phyloP scores from a whole-genome alignment of 2,113 vertebrate species.

The Gadus macrocephalus region DNA sequence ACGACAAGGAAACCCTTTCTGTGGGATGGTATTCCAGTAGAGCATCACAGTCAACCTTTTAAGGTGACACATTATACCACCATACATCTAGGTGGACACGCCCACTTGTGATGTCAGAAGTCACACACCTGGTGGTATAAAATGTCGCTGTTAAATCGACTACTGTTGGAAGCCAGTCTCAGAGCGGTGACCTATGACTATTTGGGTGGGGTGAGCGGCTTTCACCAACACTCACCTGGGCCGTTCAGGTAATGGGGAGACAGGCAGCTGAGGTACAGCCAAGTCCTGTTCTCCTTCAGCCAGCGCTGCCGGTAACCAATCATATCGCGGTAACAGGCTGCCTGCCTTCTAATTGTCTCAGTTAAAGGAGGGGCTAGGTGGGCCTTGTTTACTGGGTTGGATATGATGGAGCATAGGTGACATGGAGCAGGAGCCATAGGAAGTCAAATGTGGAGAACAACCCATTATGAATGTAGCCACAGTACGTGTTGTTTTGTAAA shows the following conservation, averaged over 20 bases:
- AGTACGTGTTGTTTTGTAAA: too few relatives aligned
- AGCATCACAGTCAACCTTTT: neutral
- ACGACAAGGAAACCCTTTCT: neutral
- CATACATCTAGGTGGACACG: conserved; percentile 4
- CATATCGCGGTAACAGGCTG: conserved; percentile 62
- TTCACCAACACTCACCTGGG: conserved; percentile 66
- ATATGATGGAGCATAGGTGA: conserved; percentile 47
- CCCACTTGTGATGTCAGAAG: too few relatives aligned
- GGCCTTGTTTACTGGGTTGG: conserved; percentile 45
- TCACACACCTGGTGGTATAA: too few relatives aligned
- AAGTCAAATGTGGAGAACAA: neutral
- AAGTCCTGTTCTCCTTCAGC: conserved; percentile 72
- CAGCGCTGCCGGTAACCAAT: conserved; percentile 71
- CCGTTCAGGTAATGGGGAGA: conserved; percentile 61
- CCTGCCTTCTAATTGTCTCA: conserved; percentile 58
- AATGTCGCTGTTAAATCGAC: too few relatives aligned
- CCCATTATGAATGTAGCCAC: too few relatives aligned
- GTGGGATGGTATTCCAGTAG: neutral
- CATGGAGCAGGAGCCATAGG: conserved; percentile 13
- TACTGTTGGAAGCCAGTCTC: too few relatives aligned
- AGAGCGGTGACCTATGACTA: neutral
- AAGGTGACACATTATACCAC: neutral
- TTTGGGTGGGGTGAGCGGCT: conserved; percentile 35
- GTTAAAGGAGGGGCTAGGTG: conserved; percentile 52
- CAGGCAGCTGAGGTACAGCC: conserved; percentile 74